Evolutionary conservation across 2,797 vertebrate species (phyloP), one percentile per base, ranked within the genome.

Genomic region (Cetoscarus ocellatus): DNA sequence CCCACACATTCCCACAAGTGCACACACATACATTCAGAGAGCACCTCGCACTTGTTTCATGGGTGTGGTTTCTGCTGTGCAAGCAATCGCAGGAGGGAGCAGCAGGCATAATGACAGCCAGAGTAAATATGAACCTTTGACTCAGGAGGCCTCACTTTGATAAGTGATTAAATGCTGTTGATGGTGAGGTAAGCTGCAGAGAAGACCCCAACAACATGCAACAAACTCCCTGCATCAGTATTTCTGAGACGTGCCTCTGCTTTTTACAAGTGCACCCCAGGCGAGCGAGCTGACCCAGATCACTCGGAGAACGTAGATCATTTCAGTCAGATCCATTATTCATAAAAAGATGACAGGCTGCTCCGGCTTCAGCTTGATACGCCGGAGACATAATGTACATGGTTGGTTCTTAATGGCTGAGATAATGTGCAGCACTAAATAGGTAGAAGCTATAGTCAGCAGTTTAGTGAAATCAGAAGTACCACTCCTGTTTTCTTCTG

Each of bases 311-410:
- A 86, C 77, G 73, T 67, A 75, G 82, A 91, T 85, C 71, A 78
- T 61, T 71, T 85, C 77, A 90, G 86, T 86, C 82, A 51, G 75
- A 91, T 92, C 77, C 88, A 89, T 92, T 88, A 90, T 93, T 92
- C 73, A 90, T 90, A 44, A 67, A 38, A 60, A 73, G 69, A 79
- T 83, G 77, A 85, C 84, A 77, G 51, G 36, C 49, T 66, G 39
- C 40, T 44, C 77, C 78, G 53, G 60, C 78, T 65, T 63, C 59
- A 17, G 59, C 75, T 80, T 75, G 59, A 79, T 61, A 70, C 74
- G 66, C 69, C 67, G 52, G 56, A 83, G 69, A 82, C 73, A 80
- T 81, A 67, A 76, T 70, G 47, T 64, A 44, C 54, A 78, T 51
- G 67, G 58, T 65, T 73, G 67, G 52, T 73, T 35, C 61, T 80